Evolutionary conservation across 2,888 invertebrate genomes (phyloP), one percentile per base, ranked within the genome.

Genomic region (Penaeus monodon): DNA sequence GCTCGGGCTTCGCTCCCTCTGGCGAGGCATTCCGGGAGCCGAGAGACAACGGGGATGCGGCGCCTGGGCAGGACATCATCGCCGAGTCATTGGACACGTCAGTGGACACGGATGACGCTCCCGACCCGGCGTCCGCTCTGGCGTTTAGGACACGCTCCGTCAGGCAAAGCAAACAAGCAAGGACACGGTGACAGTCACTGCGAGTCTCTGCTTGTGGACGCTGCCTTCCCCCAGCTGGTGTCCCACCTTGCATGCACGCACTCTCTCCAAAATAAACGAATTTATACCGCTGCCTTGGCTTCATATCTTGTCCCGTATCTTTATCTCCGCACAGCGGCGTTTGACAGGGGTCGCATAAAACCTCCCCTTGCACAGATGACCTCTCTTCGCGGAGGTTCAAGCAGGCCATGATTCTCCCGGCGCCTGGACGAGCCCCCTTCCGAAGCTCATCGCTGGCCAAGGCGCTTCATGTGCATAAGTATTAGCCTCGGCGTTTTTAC

Each of bases 21-120:
- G 74, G 33, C 24, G 29, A 27, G 17, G 33, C 66, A 57, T 77
- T 84, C 78, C 78, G 73, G 77, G 49, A 63, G 77, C 57, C 73
- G 84, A 78, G 68, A 84, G 84, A 84, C 84, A 84, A 84, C 57
- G 77, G 84, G 57, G 84, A 84, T 24, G 17, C 49, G 22, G 20
- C 22, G 76, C 24, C 17, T 27, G 38, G 22, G 76, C 24, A 24
- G 38, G 77, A 22, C 14, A 6, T 22, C n/a, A 24, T 77, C 29
- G 27, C 65, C 65, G 27, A 27, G 27, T 33, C 76, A 84, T 64
- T 81, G 81, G 81, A 70, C 81, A 81, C 81, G 27, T 27, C 38
- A 24, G 70, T 81, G 81, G 81, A 68, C 73, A 68, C 81, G 73
- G 44, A 49, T n/a, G 68, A 27, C 57, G 57, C 80, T 80, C 66